These are phyloP conservation scores for Lacanobia oleracea DNA, from an alignment of 2,888 invertebrate species.

Conservation along the genomic window DNA sequence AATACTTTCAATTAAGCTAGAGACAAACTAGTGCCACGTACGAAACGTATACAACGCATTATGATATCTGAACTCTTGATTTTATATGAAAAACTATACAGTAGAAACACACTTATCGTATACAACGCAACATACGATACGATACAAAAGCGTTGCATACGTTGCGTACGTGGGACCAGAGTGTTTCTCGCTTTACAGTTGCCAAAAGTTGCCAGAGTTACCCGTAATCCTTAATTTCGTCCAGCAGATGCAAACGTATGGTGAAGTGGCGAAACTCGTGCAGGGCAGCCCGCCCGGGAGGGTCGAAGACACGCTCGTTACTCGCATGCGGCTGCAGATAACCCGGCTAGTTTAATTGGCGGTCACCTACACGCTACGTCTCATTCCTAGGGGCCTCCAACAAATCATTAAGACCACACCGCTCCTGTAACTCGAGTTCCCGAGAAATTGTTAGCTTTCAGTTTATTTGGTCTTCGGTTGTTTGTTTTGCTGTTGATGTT, in stretches of 20 bases:
- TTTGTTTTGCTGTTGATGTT: not conserved
- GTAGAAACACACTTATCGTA: too few relatives aligned
- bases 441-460: slow-evolving; percentile 29
- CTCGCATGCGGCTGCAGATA: slow-evolving; percentile 77
- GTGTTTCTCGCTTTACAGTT: too few relatives aligned
- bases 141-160: too few relatives aligned
- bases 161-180: too few relatives aligned
- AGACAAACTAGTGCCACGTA: too few relatives aligned
- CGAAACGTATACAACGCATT: too few relatives aligned
- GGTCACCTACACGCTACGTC: slow-evolving; percentile 73
- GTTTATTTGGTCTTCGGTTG: slow-evolving; percentile 14
- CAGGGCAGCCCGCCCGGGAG: slow-evolving; percentile 31
- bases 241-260: not conserved
- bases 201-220: not conserved
- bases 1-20: too few relatives aligned
- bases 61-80: too few relatives aligned
- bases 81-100: too few relatives aligned
- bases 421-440: slow-evolving; percentile 19
- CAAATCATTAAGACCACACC: slow-evolving; percentile 49
- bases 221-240: slow-evolving; percentile 19
- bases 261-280: slow-evolving; percentile 30
- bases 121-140: too few relatives aligned
- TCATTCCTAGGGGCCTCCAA: slow-evolving; percentile 36
- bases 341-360: slow-evolving; percentile 80
- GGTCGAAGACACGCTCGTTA: slow-evolving; percentile 77